A percentile compares a stretch with the other conserved stretches of the same genome.
phyloP scores from a whole-genome alignment of 1,140 invertebrate genomes.

The Megalonaias nervosa region DNA sequence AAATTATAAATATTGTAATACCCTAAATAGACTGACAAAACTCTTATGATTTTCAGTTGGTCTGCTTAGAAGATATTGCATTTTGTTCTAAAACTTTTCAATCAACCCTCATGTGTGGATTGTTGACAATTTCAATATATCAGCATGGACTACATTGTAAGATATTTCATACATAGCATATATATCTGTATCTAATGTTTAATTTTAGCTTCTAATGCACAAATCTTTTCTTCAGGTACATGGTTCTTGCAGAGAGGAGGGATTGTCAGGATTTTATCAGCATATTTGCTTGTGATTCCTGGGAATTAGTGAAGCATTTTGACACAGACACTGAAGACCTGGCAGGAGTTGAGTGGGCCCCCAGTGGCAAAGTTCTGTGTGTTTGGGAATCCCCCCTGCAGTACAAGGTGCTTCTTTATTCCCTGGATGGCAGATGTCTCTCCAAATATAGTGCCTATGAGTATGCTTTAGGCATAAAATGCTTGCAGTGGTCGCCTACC shows the following conservation, averaged over 20 bases:
- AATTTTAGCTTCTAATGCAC: too few species aligned
- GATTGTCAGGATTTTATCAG: constrained; percentile 74
- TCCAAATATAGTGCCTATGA: constrained; percentile 69
- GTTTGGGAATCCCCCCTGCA: constrained; percentile 71
- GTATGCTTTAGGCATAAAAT: constrained; percentile 71
- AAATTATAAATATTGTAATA: too few species aligned
- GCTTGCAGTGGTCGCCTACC: constrained; percentile 71
- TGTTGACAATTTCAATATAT: too few species aligned
- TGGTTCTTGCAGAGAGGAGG: constrained; percentile 72
- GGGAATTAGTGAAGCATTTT: constrained; percentile 73
- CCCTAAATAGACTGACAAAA: too few species aligned
- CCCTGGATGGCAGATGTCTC: constrained; percentile 70
- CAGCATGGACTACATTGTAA: too few species aligned
- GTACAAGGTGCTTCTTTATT: constrained; percentile 71
- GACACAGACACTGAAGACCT: constrained; percentile 71
- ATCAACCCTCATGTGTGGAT: too few species aligned
- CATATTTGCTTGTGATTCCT: constrained; percentile 70
- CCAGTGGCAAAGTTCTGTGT: constrained; percentile 67
- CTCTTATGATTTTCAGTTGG: too few species aligned
- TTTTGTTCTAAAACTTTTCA: too few species aligned
- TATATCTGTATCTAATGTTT: too few species aligned
- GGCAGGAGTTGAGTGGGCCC: constrained; percentile 70
- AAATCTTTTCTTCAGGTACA: constrained; percentile 47
- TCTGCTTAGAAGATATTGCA: too few species aligned
- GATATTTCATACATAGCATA: too few species aligned